Conservation (phyloP, 2,888 invertebrate species). For the Helicoverpa assulta region DNA sequence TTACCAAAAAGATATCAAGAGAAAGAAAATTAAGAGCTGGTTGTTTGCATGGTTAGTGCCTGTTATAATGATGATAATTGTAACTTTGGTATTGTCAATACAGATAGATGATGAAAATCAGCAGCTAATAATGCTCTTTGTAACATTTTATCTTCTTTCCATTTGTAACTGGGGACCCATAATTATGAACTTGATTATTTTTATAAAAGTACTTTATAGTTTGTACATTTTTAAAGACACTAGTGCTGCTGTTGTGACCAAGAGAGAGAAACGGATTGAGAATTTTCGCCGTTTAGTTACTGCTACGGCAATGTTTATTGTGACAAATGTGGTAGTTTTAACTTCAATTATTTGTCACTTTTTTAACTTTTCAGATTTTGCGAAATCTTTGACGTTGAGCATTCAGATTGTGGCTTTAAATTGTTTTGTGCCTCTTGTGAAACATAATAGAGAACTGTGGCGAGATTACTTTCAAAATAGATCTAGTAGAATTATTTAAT, state of each 20-base stretch:
- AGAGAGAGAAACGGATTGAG: conserved; percentile 3
- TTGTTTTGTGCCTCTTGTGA: conserved; percentile 20
- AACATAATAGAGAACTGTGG: conserved; percentile 23
- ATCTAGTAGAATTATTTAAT: not conserved
- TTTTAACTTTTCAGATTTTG: not conserved
- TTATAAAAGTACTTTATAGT: conserved; percentile 13
- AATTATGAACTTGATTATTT: conserved; percentile 21
- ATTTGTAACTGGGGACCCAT: conserved; percentile 3
- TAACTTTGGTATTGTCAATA: not conserved
- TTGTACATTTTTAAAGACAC: conserved; percentile 7
- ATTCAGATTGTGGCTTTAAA: conserved; percentile 20
- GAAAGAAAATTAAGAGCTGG: conserved; percentile 8
- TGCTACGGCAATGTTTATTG: conserved; percentile 19
- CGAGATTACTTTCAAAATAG: not conserved
- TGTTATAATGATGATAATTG: not conserved
- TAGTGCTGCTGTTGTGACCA: not conserved
- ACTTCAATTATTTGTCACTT: conserved; percentile 9
- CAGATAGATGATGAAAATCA: not conserved
- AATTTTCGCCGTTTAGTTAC: conserved; percentile 31
- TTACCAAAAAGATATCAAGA: not conserved
- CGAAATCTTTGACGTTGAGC: conserved; percentile 3
- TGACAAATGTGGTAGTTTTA: conserved; percentile 18
- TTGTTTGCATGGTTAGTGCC: conserved; percentile 33
- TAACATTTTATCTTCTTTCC: not conserved
- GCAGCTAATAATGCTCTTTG: not conserved